Evolutionary conservation across 64 coral and sea anemone genomes (phyloP), one percentile per base, ranked within the genome.

Genomic region (Pocillopora verrucosa): DNA sequence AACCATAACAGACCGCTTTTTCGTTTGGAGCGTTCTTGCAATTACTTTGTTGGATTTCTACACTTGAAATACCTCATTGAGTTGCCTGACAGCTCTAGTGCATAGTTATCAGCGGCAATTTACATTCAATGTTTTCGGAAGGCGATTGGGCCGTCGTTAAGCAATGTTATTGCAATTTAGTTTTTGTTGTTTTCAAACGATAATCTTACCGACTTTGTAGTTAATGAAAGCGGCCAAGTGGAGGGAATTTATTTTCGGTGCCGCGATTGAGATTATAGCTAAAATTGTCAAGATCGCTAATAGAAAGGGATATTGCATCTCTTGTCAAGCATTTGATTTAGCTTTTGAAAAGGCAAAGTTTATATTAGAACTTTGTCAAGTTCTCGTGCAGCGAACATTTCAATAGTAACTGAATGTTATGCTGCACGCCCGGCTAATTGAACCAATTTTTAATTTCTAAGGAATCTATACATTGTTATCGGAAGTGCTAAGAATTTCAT

Each of bases 81-180:
- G 30, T 87, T 79, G 36, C 19, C 45, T 87, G 82, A 87, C 65
- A 90, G 84, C 22, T 90, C 67, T 59, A 79, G 60, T 77, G 87
- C 79, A 41, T 45, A 89, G 76, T 79, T 64, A 91, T 80, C 82
- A 79, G 75, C 81, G 34, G 82, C 81, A 91, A 94, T 91, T 91
- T 87, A 87, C 74, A 87, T 94, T 88, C 19, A 85, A 51, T 73
- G 76, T 80, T 92, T 92, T 87, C 37, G 78, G 76, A 90, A 57
- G 76, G 45, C 80, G 80, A 78, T 94, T 90, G 69, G 80, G 62
- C 78, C 60, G 63, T 89, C 77, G 77, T 83, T 89, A 87, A 94
- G 93, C 82, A 80, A 87, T 77, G 88, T 87, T 91, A 90, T 90
- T 86, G 80, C 93, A 81, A 87, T 94, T 90, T 86, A 61, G 19